Evolutionary conservation across 2,113 vertebrate genomes (phyloP), one percentile per base, ranked within the genome.

Genomic region (Tragelaphus strepsiceros): DNA sequence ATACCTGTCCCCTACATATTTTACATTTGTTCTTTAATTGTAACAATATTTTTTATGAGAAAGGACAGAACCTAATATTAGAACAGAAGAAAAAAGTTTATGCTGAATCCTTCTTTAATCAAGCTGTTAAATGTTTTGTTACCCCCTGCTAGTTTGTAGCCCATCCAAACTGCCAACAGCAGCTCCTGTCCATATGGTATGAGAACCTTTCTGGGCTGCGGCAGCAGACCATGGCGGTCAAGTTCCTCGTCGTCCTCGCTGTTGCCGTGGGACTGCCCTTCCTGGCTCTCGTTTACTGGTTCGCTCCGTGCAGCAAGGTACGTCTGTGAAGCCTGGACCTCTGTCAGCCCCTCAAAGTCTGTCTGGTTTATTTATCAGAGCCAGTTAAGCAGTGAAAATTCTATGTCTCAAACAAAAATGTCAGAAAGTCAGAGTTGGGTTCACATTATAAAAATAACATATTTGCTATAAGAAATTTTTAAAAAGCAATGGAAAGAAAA

Each of bases 81-180:
- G 51, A 24, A 12, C 3, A 17, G 58, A 6, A 43, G 39, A 39
- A 86, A 8, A 24, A 16, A 59, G 56, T 13, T 53, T 8, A 22
- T 92, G 0, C 21, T 64, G 62, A 89, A 13, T 12, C 51, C 61
- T 82, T 80, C 1, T 46, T 51, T 88, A 78, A 0, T 90, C n/a
- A 49, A 22, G 21, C 21, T 93, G 12, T 86, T 91, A 54, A 67
- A 83, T 56, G 30, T 90, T 90, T 39, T 81, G 53, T 97, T 78
- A 22, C 49, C n/a, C 97, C 83, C 39, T 95, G 77, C 88, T 94
- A 99, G 99, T 99, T 99, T 98, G 99, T 99, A 95, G 99, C 99
- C 62, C 99, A 99, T 98, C 99, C 99, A 54, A 99, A 99, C 98
- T 99, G 99, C 98, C 99, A 99, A 64, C 99, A 99, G 94, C 99